Evolutionary conservation across 2,888 invertebrate genomes (phyloP), one percentile per base, ranked within the genome.

Genomic region (Hemicrepidius hirtus): DNA sequence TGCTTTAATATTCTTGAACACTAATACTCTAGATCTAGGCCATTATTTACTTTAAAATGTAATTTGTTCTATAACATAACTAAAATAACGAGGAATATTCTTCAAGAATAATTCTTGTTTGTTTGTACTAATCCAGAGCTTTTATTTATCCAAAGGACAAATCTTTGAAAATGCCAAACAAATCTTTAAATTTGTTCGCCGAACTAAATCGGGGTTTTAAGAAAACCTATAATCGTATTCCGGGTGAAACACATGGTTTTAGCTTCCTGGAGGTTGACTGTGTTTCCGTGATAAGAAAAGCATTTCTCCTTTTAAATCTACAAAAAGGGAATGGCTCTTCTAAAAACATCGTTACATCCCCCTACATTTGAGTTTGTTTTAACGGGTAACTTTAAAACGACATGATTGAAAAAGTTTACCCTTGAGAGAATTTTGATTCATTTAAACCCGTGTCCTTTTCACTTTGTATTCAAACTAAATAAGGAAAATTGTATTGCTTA

Each of bases 271-370:
- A 35, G 35, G 37, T 12, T 57, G 57, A 44, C 62, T 63, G 63
- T 55, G 35, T 64, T 44, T 64, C 24, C 28, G 55, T 12, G 69
- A 64, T 69, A 71, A 70, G 60, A 50, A 49, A 70, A 60, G 24
- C 57, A 50, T 59, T 64, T 49, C n/a, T 70, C 35, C 37, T 44
- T 50, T 12, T 49, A 57, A 50, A 50, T 49, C 41, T 28, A 37
- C 21, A 35, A 60, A 32, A 32, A 32, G 24, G 7, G 32, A 67
- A 57, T 67, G 57, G 67, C 7, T 49, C 10, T 35, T 40, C 40
- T 32, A 50, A 60, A 59, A 44, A 68, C 46, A 50, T 60, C 46
- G 37, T 67, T 67, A 67, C 32, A 21, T 35, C 37, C 12, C n/a
- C 32, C 41, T 57, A 6, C 13, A 16, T 53, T 65, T 57, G 16